A percentile compares a stretch with the other conserved stretches of the same genome.
Conservation (phyloP, 2,888 invertebrate genomes). For the Oscheius sp. region DNA sequence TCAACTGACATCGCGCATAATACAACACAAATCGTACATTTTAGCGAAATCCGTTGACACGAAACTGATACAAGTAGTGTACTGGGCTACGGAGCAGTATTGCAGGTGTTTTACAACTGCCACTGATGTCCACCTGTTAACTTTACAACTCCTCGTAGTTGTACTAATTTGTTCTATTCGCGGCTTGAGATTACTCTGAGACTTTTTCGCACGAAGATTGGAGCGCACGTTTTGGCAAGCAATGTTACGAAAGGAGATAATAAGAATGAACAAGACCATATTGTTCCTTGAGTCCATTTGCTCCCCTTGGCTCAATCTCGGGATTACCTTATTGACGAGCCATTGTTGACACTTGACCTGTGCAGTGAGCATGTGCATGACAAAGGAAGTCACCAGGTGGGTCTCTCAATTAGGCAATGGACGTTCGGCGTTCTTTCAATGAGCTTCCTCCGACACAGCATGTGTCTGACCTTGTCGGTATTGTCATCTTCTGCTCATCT, state of each 20-base stretch:
- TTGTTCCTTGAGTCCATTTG: background rate
- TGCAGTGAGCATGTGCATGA: slow-evolving; percentile 37
- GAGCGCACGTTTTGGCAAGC: no score
- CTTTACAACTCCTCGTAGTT: no score
- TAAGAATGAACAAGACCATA: no score
- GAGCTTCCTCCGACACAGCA: slow-evolving; percentile 33
- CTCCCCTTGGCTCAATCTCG: background rate
- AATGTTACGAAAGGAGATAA: no score
- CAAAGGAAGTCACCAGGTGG: slow-evolving; percentile 36
- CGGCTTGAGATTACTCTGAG: no score
- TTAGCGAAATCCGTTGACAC: background rate
- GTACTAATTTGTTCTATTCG: no score
- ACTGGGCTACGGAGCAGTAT: no score
- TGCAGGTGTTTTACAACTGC: no score
- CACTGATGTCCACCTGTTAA: no score
- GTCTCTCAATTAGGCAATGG: slow-evolving; percentile 33
- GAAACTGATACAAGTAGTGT: no score
- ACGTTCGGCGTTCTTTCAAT: slow-evolving; percentile 26
- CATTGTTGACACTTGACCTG: slow-evolving; percentile 36
- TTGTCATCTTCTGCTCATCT: slow-evolving; percentile 7
- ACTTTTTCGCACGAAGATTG: no score
- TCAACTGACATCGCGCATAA: slow-evolving; percentile 28
- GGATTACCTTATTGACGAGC: slow-evolving; percentile 29
- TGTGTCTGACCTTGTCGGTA: slow-evolving; percentile 24
- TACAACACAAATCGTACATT: slow-evolving; percentile 1